Evolutionary conservation across 2,113 vertebrate species (phyloP).

Genomic region (Struthidea cinerea): DNA sequence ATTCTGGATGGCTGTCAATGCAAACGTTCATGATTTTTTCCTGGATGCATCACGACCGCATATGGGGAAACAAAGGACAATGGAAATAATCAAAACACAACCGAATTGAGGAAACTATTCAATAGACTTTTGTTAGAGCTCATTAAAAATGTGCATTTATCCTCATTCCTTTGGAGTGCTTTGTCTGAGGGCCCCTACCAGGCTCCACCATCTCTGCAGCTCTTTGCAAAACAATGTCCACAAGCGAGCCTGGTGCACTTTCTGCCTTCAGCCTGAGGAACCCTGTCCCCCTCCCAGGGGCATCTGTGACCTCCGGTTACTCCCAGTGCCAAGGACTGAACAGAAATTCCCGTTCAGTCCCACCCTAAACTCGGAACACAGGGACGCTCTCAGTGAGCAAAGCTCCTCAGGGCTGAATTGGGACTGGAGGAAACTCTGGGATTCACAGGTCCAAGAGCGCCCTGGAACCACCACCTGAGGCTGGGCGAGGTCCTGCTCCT

Average conservation of each 20-base stretch:
- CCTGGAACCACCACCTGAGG: neutral
- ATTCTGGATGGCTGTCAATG: conserved; percentile 48
- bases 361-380: neutral
- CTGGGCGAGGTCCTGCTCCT: neutral
- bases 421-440: neutral
- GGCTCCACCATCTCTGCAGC: neutral
- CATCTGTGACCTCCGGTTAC: neutral
- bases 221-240: neutral
- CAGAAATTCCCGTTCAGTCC: neutral
- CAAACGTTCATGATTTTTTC: conserved; percentile 15
- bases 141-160: conserved; percentile 20
- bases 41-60: neutral
- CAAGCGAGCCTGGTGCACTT: neutral
- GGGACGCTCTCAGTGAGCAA: neutral
- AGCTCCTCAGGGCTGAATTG: neutral
- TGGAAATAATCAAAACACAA: conserved; percentile 40
- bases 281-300: neutral
- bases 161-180: neutral
- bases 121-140: conserved; percentile 13
- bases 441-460: neutral
- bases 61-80: conserved; percentile 33
- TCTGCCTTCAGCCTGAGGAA: neutral
- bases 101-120: conserved; percentile 26
- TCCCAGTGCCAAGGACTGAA: neutral
- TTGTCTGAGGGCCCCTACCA: conserved; percentile 8